Base-by-base conservation (phyloP, 2,797 vertebrate species). In the Chanos chanos region DNA sequence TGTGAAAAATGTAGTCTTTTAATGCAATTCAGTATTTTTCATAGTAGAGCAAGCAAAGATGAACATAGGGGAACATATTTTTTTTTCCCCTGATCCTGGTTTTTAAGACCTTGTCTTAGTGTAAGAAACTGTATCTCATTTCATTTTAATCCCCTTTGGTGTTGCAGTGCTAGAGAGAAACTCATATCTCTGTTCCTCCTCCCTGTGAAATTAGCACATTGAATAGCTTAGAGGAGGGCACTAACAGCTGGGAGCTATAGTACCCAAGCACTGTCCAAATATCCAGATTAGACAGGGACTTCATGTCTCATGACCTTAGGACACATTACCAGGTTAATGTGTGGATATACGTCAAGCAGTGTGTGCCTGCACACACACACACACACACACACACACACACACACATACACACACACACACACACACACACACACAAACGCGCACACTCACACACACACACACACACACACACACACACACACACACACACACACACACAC, bases 101-200 rank as follows among this genome's bases (percentile, higher is more conserved):
- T 70, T 82, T 81, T 74, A 83, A 84, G 67, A 85, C 79, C 72
- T 51, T 30, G 61, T 74, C 54, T 62, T 71, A 76, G 71, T 44
- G 75, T 64, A 73, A 56, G 68, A 71, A 71, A 82, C 69, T 80
- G 56, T 80, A 83, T 77, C 75, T 81, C 78, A 83, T 86, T 85
- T 85, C 61, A 66, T 77, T 71, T 84, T 82, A 85, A 85, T 82
- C 81, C 76, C 67, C 51, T 55, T 66, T 36, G 8, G 74, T 75
- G 64, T 76, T 77, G 68, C 64, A 60, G 65, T 81, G 75, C 55
- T 68, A 64, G 47, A 75, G 77, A 73, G 81, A 76, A 81, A 57
- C 61, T 75, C 81, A 77, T 81, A 81, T 79, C 78, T 65, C 72
- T 21, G 40, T 24, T 49, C 48, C 15, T 30, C 34, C 57, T 33